Evolutionary conservation across 2,113 vertebrate species (phyloP), one percentile per base, ranked within the genome.

Genomic region (Stigmatopora argus): DNA sequence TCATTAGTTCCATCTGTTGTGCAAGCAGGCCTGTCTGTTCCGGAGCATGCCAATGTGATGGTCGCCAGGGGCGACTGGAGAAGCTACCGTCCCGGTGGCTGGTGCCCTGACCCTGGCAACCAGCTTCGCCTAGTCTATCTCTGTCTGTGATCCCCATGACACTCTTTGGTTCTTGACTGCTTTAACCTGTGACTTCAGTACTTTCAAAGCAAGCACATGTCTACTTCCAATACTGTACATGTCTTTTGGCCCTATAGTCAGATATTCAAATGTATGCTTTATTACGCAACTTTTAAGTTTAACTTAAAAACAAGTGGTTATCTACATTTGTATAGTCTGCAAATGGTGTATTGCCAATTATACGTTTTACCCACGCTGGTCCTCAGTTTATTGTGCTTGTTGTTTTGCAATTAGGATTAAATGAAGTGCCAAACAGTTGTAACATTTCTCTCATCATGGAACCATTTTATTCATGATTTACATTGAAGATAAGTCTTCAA

Each of bases 1-100:
- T 92, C 92, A 92, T 94, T 92, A 92, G 90, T 92, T 89, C 91
- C 90, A 93, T 93, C 92, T 93, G 92, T 91, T 92, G 90, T 83
- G 85, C 81, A 74, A 84, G 82, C 80, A 77, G 79, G 83, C 86
- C 87, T 91, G 90, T 91, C 90, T 91, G 89, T 91, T 91, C 85
- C 84, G 80, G 86, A 88, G 86, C 83, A 83, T 83, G 78, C 82
- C 81, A 82, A 78, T 81, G 86, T 89, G 87, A 88, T 88, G 87
- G 89, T 91, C 82, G 89, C 90, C 87, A 86, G 86, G 90, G 90
- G 90, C 88, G 74, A 87, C 69, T 81, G 82, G 85, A 84, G 85
- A 87, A 73, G 84, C 87, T 82, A 78, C 67, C 66, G 73, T 87
- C 81, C 86, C 67, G 66, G 70, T 75, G 80, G 86, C 87, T 87